Evolutionary conservation across 2,113 vertebrate genomes (phyloP), one percentile per base, ranked within the genome.

Genomic region (Muntiacus muntjak): DNA sequence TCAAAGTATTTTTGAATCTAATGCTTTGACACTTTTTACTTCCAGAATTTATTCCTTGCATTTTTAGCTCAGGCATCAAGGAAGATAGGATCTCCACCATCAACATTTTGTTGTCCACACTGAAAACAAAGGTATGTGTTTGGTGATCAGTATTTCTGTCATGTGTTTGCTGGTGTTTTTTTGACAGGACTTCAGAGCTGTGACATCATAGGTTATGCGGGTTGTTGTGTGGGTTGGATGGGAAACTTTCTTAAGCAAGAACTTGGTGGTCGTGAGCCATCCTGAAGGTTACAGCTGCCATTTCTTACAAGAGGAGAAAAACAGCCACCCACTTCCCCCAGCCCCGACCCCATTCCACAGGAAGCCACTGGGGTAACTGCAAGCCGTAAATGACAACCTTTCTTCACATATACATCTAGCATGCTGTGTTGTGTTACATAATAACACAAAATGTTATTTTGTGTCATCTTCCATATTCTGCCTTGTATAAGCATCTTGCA

Each of bases 11-110:
- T 85, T 30, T 76, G 93, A 30, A 28, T 92, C 36, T 98, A 97
- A 98, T 28, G 0, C 95, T 98, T 96, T 98, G 54, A 58, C 97
- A 97, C 47, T 40, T 47, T 98, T 93, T 93, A 16, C 45, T 98
- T 97, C 97, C 98, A 99, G 99, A 99, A 98, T 99, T 99, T 96
- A 98, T 99, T 87, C 99, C 99, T 64, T 99, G 98, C 98, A 99
- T 99, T 97, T 97, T 99, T 97, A 98, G 97, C 58, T 99, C 99
- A 3, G 99, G 99, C 71, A 90, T 99, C 96, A 99, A 99, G 98
- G 99, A 99, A 98, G 99, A 99, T 95, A 98, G 98, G 97, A 98
- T 99, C 97, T 99, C 99, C 71, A 99, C 99, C 0, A 96, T 99
- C 98, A 99, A 97, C 97, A 99, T 99, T 89, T 98, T 99, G 43